Evolutionary conservation across 2,797 vertebrate genomes (phyloP).

Genomic region (Hozukius guyotensis): DNA sequence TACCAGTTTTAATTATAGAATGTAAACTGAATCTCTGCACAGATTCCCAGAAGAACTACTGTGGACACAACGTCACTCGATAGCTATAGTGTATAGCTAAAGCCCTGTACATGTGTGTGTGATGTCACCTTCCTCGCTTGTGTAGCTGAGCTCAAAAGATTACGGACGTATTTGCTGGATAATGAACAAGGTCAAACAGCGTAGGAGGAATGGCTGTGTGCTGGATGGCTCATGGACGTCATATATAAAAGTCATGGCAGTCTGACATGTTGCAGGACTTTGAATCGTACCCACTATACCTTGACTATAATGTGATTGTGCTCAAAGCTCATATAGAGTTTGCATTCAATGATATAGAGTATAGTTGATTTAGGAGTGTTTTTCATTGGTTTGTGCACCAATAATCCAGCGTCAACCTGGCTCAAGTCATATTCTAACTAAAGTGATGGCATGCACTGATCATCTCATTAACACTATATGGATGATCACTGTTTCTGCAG

Average conservation of each 20-base stretch:
- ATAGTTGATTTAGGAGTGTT: neutral
- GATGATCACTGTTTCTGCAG: neutral
- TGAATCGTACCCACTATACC: neutral
- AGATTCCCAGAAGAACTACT: neutral
- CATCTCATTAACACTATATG: neutral
- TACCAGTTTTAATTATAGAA: neutral
- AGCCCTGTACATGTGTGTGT: neutral
- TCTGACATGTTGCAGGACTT: constrained; percentile 13
- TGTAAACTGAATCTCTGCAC: neutral
- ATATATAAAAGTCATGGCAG: constrained; percentile 31
- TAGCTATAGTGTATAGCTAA: neutral
- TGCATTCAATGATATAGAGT: neutral
- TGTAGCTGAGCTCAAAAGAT: constrained; percentile 42
- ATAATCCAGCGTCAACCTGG: neutral
- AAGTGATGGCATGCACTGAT: neutral
- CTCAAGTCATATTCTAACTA: neutral
- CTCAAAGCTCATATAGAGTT: neutral
- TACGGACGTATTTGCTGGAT: constrained; percentile 42
- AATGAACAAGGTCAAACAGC: constrained; percentile 50
- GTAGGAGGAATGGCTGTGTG: constrained; percentile 37
- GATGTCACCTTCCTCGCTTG: constrained; percentile 27
- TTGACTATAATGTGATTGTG: neutral
- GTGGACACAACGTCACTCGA: neutral
- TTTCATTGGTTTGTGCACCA: neutral
- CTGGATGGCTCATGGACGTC: constrained; percentile 20